Evolutionary conservation across 2,797 vertebrate genomes (phyloP), one percentile per base, ranked within the genome.

Genomic region (Danio choprae): DNA sequence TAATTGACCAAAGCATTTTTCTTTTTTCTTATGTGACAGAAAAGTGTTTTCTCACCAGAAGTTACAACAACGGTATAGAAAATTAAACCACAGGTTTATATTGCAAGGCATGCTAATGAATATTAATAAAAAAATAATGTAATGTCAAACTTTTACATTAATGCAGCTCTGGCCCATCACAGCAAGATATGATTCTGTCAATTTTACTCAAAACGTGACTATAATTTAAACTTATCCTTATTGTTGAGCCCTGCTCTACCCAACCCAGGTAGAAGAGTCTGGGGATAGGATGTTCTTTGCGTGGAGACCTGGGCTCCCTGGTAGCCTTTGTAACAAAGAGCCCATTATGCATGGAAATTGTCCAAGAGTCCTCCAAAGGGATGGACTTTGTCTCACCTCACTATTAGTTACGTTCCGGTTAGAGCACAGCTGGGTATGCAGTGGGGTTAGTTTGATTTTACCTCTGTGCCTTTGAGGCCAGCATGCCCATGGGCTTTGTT

Each of bases 291-390:
- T 83, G 36, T 56, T 73, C 78, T 51, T 64, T 69, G 29, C 60
- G 68, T 13, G 36, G 29, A 46, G 81, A 71, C 63, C 44, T 43
- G n/a, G 18, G 48, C 56, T 86, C 62, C 58, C 41, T 40, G 72
- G 73, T 79, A 67, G 72, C 50, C 55, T 48, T 70, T 64, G 71
- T 68, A 78, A 77, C 60, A 55, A 56, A 62, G 44, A 70, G 59
- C 60, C 43, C 59, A 70, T 77, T 62, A 67, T 51, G n/a, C 60
- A 53, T 80, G 75, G 74, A 81, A 13, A 74, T 10, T 12, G 44
- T 83, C 74, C 82, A 74, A 85, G 82, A 81, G 62, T 70, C 77
- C 59, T 83, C 74, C 15, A 67, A 64, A 82, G 78, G 62, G 83
- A 72, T 48, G 7, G 74, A 50, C 73, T 78, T 72, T 53, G 77